Base-by-base conservation (phyloP, 2,113 vertebrate genomes). In the Spizaetus ornatus region DNA sequence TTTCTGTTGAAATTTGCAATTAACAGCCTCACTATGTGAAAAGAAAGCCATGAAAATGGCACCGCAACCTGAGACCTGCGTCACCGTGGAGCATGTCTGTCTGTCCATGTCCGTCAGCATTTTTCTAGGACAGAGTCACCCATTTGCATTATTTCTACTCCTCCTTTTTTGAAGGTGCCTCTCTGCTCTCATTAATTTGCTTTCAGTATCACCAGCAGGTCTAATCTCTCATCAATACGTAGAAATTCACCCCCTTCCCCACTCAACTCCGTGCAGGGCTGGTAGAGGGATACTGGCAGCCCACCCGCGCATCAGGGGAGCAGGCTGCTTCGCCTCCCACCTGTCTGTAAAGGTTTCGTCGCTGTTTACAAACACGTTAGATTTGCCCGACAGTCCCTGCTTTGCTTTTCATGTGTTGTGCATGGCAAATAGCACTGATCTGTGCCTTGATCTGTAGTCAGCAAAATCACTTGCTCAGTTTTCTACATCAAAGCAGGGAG, bases 391-490 rank as follows among this genome's bases (percentile, higher is more conserved):
- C 27, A 11, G 91, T 85, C 70, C 58, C 78, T 65, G 89, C 71
- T 93, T 61, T 0, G 27, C 88, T 92, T 95, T 95, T 93, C 73
- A 73, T 94, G 91, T 89, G 94, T 62, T 40, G 82, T 87, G 84
- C 74, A 31, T 38, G 55, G 93, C 86, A 95, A 93, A 76, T n/a
- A 96, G 84, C 58, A 25, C 86, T 76, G 92, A 97, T 90, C 58
- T 93, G 63, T 53, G 93, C 94, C 93, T 97, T 91, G 89, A 96
- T 97, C 94, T 97, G 89, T 34, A 96, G 93, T 97, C 93, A 95
- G 94, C 95, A 95, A 94, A 96, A 95, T 94, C 93, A 90, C 89
- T 97, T 76, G 73, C 83, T 92, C 9, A 2, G 31, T 95, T 96
- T 95, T 80, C 83, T 72, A 87, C 92, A 94, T 95, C 94, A 97